Percentiles rank a stretch among this genome's conserved stretches.
These are phyloP conservation scores for Arrhopalites spinosus DNA, from an alignment of 2,888 invertebrate genomes.

Conservation along the genomic window DNA sequence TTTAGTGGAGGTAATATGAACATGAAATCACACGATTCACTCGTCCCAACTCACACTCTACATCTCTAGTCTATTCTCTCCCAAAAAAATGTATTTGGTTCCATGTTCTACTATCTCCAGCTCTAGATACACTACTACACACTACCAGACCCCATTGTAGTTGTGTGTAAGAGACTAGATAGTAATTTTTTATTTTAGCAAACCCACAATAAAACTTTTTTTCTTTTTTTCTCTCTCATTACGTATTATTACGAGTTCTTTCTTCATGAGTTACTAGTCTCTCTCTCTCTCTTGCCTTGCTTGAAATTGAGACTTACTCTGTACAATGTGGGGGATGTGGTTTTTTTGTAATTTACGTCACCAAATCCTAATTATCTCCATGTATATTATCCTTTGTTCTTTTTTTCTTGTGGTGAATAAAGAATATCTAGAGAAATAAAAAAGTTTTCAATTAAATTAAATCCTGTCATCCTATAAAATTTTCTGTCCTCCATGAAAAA, in stretches of 20 bases:
- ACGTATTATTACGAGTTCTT: not conserved
- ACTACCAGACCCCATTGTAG: not conserved
- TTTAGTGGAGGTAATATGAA: constrained; percentile 18
- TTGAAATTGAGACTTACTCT: not conserved
- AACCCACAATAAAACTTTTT: constrained; percentile 7
- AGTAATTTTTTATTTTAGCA: constrained; percentile 14
- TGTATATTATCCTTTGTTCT: no score
- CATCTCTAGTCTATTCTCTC: not conserved
- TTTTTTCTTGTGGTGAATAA: no score
- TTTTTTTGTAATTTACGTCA: not conserved
- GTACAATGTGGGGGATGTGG: not conserved
- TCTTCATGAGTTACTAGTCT: not conserved
- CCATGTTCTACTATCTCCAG: not conserved
- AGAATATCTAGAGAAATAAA: not conserved
- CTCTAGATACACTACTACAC: not conserved
- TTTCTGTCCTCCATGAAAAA: no score
- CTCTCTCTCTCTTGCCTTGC: not conserved
- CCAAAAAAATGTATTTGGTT: not conserved
- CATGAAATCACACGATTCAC: not conserved
- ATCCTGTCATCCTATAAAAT: no score
- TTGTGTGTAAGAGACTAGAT: not conserved
- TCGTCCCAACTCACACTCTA: not conserved
- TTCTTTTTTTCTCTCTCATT: not conserved
- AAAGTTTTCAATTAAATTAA: not conserved
- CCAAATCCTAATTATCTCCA: not conserved